Percentiles rank a stretch among this genome's conserved stretches.
These are phyloP conservation scores for Troides helena DNA, from an alignment of 2,888 invertebrate genomes.

Conservation along the genomic window DNA sequence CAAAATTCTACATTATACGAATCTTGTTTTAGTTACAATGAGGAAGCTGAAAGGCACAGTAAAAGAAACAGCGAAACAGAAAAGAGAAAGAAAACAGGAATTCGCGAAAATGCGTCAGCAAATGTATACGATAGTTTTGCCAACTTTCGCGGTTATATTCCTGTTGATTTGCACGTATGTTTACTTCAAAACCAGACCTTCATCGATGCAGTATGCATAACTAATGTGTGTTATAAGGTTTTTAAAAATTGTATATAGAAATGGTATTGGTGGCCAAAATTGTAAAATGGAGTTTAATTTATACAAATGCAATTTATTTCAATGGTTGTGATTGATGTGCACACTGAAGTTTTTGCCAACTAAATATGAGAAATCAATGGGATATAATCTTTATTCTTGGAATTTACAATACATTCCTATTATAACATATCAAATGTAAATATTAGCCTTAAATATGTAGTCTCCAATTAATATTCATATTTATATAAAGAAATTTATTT, in stretches of 20 bases:
- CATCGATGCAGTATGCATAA: constrained; percentile 65
- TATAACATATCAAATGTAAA: constrained; percentile 33
- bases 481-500: not conserved
- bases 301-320: constrained; percentile 18
- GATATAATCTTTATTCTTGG: constrained; percentile 11
- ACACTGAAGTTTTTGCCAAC: not conserved
- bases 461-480: not conserved
- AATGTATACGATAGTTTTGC: constrained; percentile 88
- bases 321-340: constrained; percentile 35
- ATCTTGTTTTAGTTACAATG: constrained; percentile 69
- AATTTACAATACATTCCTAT: constrained; percentile 26
- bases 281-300: constrained; percentile 11
- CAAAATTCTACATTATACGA: constrained; percentile 16
- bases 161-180: constrained; percentile 87
- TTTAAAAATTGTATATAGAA: constrained; percentile 33
- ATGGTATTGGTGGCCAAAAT: constrained; percentile 15
- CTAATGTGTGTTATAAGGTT: constrained; percentile 13
- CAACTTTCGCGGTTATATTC: constrained; percentile 85
- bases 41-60: constrained; percentile 89
- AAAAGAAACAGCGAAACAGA: constrained; percentile 91
- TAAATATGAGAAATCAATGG: constrained; percentile 8
- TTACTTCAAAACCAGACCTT: constrained; percentile 88
- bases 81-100: constrained; percentile 91
- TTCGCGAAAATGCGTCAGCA: constrained; percentile 89
- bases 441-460: constrained; percentile 12